Conservation (phyloP, 23 tunicate species). For the Halocynthia roretzi region DNA sequence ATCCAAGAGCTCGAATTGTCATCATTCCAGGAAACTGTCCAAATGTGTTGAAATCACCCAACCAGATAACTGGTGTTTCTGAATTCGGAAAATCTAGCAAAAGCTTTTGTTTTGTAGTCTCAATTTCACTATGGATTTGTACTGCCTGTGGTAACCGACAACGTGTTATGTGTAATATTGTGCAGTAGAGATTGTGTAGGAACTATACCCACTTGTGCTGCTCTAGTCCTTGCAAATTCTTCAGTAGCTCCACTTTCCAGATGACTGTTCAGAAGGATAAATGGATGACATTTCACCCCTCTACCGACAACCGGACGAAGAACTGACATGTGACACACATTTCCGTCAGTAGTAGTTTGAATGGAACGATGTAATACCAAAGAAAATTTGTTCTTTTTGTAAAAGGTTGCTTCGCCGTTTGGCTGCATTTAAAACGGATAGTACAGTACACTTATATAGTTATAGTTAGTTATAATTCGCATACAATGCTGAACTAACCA, state of each 20-base stretch:
- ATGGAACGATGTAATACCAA: neutral
- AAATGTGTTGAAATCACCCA: conserved; percentile 5
- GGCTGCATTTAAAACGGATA: too few relatives aligned
- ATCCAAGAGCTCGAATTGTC: neutral
- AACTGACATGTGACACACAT: neutral
- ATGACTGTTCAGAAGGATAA: neutral
- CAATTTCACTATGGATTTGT: neutral
- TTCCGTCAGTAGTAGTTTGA: neutral
- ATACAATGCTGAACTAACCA: too few relatives aligned
- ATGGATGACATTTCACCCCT: neutral
- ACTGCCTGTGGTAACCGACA: neutral
- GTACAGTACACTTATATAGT: too few relatives aligned
- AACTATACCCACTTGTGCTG: neutral
- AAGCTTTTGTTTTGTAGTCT: neutral
- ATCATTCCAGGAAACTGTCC: neutral
- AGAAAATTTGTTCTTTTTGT: neutral
- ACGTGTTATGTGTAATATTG: neutral
- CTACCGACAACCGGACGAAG: neutral
- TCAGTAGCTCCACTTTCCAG: neutral
- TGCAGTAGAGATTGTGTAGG: neutral
- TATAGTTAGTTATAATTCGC: too few relatives aligned
- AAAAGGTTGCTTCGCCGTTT: conserved; percentile 1
- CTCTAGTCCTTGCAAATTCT: neutral
- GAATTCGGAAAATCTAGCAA: neutral
- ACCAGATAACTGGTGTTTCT: neutral